Evolutionary conservation across 2,113 vertebrate genomes (phyloP).

Genomic region (Aegypius monachus): DNA sequence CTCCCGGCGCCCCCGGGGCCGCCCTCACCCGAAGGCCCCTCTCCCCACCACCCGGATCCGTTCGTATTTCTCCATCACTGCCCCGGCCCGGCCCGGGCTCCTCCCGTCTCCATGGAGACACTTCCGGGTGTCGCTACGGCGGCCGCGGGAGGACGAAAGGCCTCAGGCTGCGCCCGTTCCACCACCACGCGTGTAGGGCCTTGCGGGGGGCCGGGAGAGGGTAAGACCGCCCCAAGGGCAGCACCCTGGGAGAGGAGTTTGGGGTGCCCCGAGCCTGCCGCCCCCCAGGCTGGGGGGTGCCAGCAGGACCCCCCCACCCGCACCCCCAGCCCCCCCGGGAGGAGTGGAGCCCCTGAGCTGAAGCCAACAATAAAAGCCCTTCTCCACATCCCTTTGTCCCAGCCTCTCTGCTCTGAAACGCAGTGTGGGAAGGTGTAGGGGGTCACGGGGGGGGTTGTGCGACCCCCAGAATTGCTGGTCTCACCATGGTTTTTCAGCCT

Average conservation of each 20-base stretch:
- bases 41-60: slow-evolving; percentile 95
- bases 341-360: neutral
- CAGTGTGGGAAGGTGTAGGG: accelerated
- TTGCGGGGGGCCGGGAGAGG: too few relatives aligned
- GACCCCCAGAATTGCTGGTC: neutral
- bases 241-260: neutral
- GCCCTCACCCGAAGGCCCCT: slow-evolving; percentile 94
- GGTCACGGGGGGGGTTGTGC: accelerated
- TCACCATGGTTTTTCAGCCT: accelerated
- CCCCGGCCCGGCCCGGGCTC: slow-evolving; percentile 1
- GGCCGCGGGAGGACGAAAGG: neutral
- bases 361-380: neutral
- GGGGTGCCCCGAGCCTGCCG: too few relatives aligned
- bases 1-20: neutral
- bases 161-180: neutral
- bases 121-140: slow-evolving; percentile 52
- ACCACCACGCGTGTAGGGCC: accelerated
- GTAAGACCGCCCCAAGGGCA: too few relatives aligned
- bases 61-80: slow-evolving; percentile 93
- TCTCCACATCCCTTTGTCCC: neutral
- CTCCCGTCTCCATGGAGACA: slow-evolving; percentile 77
- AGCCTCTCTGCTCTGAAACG: neutral
- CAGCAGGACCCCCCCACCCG: neutral
- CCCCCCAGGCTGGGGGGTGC: neutral
- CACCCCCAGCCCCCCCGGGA: neutral